Evolutionary conservation across 2,113 vertebrate species (phyloP), one percentile per base, ranked within the genome.

Genomic region (Entelurus aequoreus): DNA sequence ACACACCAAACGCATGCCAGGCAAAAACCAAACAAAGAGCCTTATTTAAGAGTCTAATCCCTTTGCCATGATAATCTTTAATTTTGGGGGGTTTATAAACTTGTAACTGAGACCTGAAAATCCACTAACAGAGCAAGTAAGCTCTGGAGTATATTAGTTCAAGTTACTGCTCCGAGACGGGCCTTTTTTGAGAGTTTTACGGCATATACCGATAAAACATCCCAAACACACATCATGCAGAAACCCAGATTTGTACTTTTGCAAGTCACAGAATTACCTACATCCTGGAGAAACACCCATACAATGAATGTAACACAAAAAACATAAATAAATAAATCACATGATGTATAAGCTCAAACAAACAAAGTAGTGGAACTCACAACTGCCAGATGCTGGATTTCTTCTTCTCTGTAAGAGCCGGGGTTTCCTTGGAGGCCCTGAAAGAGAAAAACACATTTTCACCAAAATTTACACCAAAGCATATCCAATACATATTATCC

Each of bases 351-450:
- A 69, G 8, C 21, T 52, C 2, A 21, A 19, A 4, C n/a, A n/a
- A 54, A 35, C 52, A 62, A 68, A 60, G 0, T 4, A 60, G 46
- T 66, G 54, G 12, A 38, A 56, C 96, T 96, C 91, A 99, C 97
- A 99, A 99, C 69, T 99, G 97, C 97, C 97, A 99, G 80, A 99
- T 94, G 83, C 95, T 98, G 74, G 97, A 98, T 71, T 94, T 94
- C 89, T 98, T 99, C 89, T 99, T 99, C 84, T 99, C 97, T 50
- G 93, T 91, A 84, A 95, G 91, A 69, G 90, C 75, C 74, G 96
- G 94, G 75, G 93, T 98, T 84, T 99, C 97, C 84, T 94, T 92
- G 6, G 97, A 98, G 28, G 95, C 95, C 67, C 97, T 99, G 79
- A 47, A 1, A 80, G 35, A 78, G 5, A n/a, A 52, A 19, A 53